Evolutionary conservation across 2,888 invertebrate genomes (phyloP), one percentile per base, ranked within the genome.

Genomic region (Strigamia crassipes): DNA sequence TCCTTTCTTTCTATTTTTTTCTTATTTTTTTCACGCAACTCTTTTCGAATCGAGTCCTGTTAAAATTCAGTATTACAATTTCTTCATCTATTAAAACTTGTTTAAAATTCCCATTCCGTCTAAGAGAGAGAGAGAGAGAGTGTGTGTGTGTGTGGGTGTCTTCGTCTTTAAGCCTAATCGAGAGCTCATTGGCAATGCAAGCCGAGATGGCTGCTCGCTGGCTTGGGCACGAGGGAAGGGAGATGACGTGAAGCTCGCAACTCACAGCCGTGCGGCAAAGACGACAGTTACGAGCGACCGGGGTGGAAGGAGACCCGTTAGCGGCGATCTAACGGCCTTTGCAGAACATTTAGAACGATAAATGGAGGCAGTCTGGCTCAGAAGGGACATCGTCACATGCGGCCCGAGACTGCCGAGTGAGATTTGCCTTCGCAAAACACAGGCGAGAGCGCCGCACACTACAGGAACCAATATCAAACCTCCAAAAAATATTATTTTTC

Each of bases 231-330:
- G 73, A 73, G 73, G 73, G 73, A 38, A 41, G 41, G 78, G 42
- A 31, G 80, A 80, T 80, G 80, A 80, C 80, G 80, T 80, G 46
- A 51, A 51, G 80, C 46, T 51, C 80, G 46, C 80, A 80, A 80
- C 51, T 80, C 80, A 80, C 46, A 31, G 80, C 46, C 80, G 42
- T 31, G 51, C 80, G 80, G 73, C 42, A 51, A 51, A 46, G 80
- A 80, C 80, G 80, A 80, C 80, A 80, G 80, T 80, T 80, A 80
- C 80, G 80, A 80, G 46, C 80, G 80, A 51, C 80, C 80, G 51
- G 80, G 80, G 80, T 80, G 80, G 80, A 80, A 80, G 46, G 80
- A 80, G 80, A 42, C 46, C 80, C 80, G 80, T 80, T 80, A 80
- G 80, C 51, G 80, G 80, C 80, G 46, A 80, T 80, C 80, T 46